These are phyloP conservation scores for Tympanuchus pallidicinctus DNA, from an alignment of 2,113 vertebrate species.

Conservation along the genomic window DNA sequence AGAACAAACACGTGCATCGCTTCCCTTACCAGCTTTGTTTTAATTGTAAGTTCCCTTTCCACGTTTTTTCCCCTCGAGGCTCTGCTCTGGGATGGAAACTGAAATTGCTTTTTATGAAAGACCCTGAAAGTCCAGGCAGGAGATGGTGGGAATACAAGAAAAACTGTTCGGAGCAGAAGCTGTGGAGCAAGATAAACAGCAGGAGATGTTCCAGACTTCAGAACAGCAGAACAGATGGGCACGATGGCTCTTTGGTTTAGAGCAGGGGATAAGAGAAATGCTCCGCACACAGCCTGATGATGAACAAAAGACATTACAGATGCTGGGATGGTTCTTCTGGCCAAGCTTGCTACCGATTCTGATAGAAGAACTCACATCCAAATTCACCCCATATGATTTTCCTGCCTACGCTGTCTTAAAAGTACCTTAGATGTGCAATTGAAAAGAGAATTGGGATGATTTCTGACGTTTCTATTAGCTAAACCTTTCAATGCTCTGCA, in stretches of 20 bases:
- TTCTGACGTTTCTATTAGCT: neutral
- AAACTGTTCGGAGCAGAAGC: no score
- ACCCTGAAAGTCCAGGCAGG: neutral
- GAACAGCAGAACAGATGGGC: conserved; percentile 9
- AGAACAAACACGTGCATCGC: neutral
- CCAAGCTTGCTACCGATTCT: neutral
- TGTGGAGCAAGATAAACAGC: no score
- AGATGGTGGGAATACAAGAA: neutral
- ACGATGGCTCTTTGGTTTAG: neutral
- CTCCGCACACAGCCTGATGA: neutral
- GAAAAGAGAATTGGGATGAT: no score
- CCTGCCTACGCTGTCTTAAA: neutral
- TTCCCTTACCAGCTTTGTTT: neutral
- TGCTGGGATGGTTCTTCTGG: neutral
- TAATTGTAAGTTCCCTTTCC: neutral
- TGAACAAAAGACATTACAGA: neutral
- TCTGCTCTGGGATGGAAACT: neutral
- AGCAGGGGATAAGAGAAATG: neutral
- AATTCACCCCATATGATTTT: neutral
- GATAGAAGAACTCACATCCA: neutral
- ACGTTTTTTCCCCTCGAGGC: neutral
- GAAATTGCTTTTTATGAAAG: neutral
- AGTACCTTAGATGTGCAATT: neutral
- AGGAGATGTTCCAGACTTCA: neutral
- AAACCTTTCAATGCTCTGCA: neutral